These are phyloP conservation scores for Labroides dimidiatus DNA, from an alignment of 2,797 vertebrate genomes.

Conservation along the genomic window DNA sequence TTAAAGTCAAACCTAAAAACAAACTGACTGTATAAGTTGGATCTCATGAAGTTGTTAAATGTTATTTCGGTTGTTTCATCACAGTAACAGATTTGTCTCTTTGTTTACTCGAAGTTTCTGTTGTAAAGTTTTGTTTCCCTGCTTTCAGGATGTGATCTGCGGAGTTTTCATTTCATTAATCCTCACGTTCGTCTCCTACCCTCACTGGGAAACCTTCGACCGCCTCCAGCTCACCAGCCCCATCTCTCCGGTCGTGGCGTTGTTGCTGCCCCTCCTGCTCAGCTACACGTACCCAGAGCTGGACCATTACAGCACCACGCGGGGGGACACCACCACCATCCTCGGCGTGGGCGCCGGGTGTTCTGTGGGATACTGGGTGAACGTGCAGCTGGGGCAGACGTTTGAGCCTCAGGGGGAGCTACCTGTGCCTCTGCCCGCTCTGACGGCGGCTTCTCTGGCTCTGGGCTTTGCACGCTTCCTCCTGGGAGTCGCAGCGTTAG, in stretches of 20 bases:
- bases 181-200: slow-evolving; percentile 85
- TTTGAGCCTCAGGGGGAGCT: slow-evolving; percentile 62
- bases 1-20: no score
- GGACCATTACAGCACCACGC: slow-evolving; percentile 92
- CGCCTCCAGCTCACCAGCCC: slow-evolving; percentile 85
- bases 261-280: slow-evolving; percentile 85
- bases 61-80: no score
- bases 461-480: slow-evolving; percentile 73
- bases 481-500: slow-evolving; percentile 81
- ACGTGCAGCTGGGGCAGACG: slow-evolving; percentile 78
- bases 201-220: slow-evolving; percentile 89
- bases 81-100: no score
- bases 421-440: slow-evolving; percentile 73
- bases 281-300: slow-evolving; percentile 92
- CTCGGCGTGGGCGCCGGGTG: slow-evolving; percentile 86
- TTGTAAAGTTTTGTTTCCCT: neutral
- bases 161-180: slow-evolving; percentile 85
- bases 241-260: slow-evolving; percentile 83
- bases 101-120: neutral
- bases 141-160: slow-evolving; percentile 91
- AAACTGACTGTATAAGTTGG: no score
- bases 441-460: slow-evolving; percentile 43
- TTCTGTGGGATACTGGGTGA: slow-evolving; percentile 91
- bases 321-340: slow-evolving; percentile 93
- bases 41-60: no score